phyloP scores from a whole-genome alignment of 37 sponge, comb jelly and placozoan species.

The Trichoplax adhaerens region DNA sequence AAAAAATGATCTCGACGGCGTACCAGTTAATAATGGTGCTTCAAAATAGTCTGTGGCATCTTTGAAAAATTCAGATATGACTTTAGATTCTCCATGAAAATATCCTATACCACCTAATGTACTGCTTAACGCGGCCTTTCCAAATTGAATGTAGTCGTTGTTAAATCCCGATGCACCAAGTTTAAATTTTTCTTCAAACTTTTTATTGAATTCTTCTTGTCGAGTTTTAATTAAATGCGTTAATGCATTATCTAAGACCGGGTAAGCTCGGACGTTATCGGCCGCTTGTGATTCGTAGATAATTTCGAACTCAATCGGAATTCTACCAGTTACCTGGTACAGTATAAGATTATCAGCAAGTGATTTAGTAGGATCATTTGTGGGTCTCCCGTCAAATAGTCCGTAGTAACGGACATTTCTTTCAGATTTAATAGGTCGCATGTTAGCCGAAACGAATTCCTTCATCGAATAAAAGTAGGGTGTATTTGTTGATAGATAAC shows the following conservation, averaged over 20 bases:
- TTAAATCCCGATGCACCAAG: slow-evolving; percentile 41
- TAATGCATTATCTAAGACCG: too few relatives aligned
- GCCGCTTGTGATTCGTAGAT: slow-evolving; percentile 16
- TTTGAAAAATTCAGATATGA: slow-evolving; percentile 6
- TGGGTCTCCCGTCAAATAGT: too few relatives aligned
- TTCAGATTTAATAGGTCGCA: too few relatives aligned
- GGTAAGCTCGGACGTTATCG: too few relatives aligned
- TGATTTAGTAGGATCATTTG: too few relatives aligned
- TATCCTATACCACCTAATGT: slow-evolving; percentile 94
- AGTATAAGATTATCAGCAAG: slow-evolving; percentile 7
- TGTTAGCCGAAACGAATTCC: background rate
- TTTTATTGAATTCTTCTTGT: slow-evolving; percentile 12
- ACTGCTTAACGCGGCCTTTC: slow-evolving; percentile 79
- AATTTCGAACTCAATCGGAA: slow-evolving; percentile 61
- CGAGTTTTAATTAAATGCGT: too few relatives aligned
- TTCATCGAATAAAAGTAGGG: background rate
- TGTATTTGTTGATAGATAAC: background rate
- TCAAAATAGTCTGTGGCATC: slow-evolving; percentile 6
- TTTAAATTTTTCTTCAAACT: slow-evolving; percentile 25
- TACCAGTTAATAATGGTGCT: slow-evolving; percentile 20
- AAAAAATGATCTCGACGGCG: slow-evolving; percentile 96
- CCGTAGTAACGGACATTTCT: too few relatives aligned
- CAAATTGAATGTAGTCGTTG: slow-evolving; percentile 52
- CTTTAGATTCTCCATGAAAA: slow-evolving; percentile 73
- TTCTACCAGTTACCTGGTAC: slow-evolving; percentile 26